Base-by-base conservation (phyloP, 1,140 invertebrate genomes). In the Glossosoma conforme region DNA sequence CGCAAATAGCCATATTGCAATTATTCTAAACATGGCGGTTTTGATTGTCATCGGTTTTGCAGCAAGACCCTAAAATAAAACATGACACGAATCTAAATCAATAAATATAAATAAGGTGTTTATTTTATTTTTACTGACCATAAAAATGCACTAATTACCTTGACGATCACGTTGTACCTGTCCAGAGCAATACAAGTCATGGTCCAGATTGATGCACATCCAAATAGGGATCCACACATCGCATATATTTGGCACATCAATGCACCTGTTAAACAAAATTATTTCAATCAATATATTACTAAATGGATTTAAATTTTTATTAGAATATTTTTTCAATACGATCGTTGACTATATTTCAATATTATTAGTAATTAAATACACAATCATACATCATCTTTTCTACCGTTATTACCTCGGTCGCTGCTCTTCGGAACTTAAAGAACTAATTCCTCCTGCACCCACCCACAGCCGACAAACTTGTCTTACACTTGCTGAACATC, bases 141-240 rank as follows among this genome's bases (percentile, higher is more conserved):
- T 1, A 10, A 40, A 15, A 19, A 40, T 15, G 17, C 1, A 20
- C 4, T 40, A 20, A 18, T 6, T 35, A 45, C 51, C 43, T 83
- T 84, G 2, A 90, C 87, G 59, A 93, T 92, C 32, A 91, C 88
- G 59, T 87, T 88, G 72, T 91, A 92, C 49, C 89, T 73, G 63
- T 92, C 89, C 45, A 88, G 75, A 36, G 88, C 83, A 51, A 92
- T 91, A 63, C 86, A 77, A 0, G 84, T 84, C 84, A 91, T 87
- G 2, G 85, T 82, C 85, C 87, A 89, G 54, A 92, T 91, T 47
- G 87, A 91, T 14, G 74, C 77, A 61, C 86, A 84, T 24, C 88
- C 88, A 59, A 85, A 90, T 15, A 91, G 71, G 3, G 86, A 90
- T 9, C 89, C 89, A 13, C 72, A 63, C 88, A 80, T 33, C 79